Percentiles rank a stretch among this genome's conserved stretches.
Conservation (phyloP, 2,888 invertebrate genomes). For the Blastobasis lacticolella region DNA sequence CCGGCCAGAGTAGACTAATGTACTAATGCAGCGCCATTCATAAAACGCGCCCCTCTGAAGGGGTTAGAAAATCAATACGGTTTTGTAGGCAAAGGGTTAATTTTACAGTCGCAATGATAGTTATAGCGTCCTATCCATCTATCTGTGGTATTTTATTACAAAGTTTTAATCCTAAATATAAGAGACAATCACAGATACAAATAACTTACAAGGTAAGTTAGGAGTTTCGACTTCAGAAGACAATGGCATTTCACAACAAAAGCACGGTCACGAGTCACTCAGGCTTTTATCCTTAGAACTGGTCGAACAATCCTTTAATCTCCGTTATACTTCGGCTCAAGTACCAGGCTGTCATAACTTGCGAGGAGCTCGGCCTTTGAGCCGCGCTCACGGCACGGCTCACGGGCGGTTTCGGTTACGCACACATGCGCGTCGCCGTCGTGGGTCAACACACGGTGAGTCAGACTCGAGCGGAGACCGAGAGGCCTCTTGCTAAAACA, state of each 20-base stretch:
- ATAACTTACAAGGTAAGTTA: too few species aligned
- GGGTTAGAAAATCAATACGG: slow-evolving; percentile 15
- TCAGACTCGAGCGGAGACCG: slow-evolving; percentile 20
- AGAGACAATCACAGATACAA: too few species aligned
- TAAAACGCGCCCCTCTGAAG: slow-evolving; percentile 3
- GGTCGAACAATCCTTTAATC: slow-evolving; percentile 1
- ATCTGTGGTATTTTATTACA: too few species aligned
- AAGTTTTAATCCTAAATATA: too few species aligned
- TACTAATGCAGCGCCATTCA: slow-evolving; percentile 1
- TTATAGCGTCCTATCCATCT: too few species aligned
- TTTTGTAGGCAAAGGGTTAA: too few species aligned
- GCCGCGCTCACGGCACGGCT: slow-evolving; percentile 10
- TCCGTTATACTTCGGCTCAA: slow-evolving; percentile 15
- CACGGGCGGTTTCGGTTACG: neutral
- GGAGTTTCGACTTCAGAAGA: too few species aligned
- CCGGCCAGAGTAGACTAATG: neutral
- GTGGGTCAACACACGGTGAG: slow-evolving; percentile 55
- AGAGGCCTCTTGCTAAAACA: too few species aligned
- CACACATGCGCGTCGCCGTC: slow-evolving; percentile 10
- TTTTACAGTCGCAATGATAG: too few species aligned
- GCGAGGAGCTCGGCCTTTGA: slow-evolving; percentile 18
- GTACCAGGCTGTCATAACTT: slow-evolving; percentile 31
- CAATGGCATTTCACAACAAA: too few species aligned
- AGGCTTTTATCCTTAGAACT: too few species aligned
- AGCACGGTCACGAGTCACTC: too few species aligned